phyloP scores from a whole-genome alignment of 2,113 vertebrate genomes.

The Grammomys surdaster region DNA sequence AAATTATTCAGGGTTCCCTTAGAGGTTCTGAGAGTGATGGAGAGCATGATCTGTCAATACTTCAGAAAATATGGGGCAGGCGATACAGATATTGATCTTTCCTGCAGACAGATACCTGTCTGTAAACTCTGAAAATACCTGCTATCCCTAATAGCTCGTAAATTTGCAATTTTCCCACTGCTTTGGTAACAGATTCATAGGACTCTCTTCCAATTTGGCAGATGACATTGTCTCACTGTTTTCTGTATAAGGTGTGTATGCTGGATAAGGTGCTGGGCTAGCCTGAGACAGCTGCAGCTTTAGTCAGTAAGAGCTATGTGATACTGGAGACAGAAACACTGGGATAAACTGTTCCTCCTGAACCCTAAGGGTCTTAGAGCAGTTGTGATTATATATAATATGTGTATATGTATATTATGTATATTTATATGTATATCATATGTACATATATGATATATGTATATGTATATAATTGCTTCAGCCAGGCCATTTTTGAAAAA shows the following conservation, averaged over 20 bases:
- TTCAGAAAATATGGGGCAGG: not conserved
- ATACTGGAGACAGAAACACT: not conserved
- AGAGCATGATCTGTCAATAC: slow-evolving; percentile 23
- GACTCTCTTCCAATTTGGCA: not conserved
- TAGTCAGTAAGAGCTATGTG: not conserved
- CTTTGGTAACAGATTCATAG: slow-evolving; percentile 10
- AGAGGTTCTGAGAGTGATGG: slow-evolving; percentile 70
- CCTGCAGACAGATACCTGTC: not conserved
- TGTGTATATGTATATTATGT: not conserved
- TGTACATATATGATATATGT: too few relatives aligned
- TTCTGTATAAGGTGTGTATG: not conserved
- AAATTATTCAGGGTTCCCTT: slow-evolving; percentile 53
- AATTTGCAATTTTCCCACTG: not conserved
- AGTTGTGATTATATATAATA: not conserved
- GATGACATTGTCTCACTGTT: slow-evolving; percentile 28
- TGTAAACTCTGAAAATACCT: slow-evolving; percentile 50
- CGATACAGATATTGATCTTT: slow-evolving; percentile 37
- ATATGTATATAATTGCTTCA: not conserved
- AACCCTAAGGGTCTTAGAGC: not conserved
- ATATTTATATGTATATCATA: not conserved
- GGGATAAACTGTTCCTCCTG: not conserved
- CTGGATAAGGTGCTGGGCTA: not conserved
- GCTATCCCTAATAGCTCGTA: not conserved
- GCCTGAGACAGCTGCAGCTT: not conserved
- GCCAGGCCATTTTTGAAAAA: not conserved